Evolutionary conservation across 2,113 vertebrate species (phyloP).

Genomic region (Dasyornis broadbenti): DNA sequence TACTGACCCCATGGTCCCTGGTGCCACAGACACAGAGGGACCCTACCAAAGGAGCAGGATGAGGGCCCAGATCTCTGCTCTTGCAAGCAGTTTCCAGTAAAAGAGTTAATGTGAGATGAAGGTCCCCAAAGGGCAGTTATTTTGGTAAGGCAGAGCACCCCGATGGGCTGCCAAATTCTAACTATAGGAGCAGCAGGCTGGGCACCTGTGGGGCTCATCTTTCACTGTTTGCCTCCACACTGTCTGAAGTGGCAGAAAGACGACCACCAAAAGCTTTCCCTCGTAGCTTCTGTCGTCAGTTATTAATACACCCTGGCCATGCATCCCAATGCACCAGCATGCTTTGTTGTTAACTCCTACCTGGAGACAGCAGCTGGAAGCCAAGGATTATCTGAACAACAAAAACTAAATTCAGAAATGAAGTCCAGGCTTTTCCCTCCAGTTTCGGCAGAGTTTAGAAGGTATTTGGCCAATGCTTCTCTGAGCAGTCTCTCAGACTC

Average conservation of each 20-base stretch:
- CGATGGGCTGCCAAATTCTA: constrained; percentile 31
- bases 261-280: not conserved
- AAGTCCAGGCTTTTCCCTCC: not conserved
- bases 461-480: not conserved
- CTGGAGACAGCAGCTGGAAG: not conserved
- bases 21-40: accelerated
- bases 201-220: not conserved
- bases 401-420: not conserved
- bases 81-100: not conserved
- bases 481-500: accelerated
- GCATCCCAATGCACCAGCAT: not conserved
- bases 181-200: constrained; percentile 29
- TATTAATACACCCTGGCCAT: not conserved
- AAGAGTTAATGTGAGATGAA: not conserved
- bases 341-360: not conserved
- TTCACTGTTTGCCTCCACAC: not conserved
- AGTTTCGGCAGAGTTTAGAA: not conserved
- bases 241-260: not conserved
- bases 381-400: not conserved
- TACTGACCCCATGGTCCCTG: not conserved
- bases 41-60: not conserved
- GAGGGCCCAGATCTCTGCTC: not conserved
- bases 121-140: constrained; percentile 44
- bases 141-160: not conserved
- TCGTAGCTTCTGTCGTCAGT: not conserved